Percentiles rank a stretch among this genome's conserved stretches.
Evolutionary conservation across 2,797 vertebrate genomes (phyloP).

Genomic region (Crocodylus rhombifer): DNA sequence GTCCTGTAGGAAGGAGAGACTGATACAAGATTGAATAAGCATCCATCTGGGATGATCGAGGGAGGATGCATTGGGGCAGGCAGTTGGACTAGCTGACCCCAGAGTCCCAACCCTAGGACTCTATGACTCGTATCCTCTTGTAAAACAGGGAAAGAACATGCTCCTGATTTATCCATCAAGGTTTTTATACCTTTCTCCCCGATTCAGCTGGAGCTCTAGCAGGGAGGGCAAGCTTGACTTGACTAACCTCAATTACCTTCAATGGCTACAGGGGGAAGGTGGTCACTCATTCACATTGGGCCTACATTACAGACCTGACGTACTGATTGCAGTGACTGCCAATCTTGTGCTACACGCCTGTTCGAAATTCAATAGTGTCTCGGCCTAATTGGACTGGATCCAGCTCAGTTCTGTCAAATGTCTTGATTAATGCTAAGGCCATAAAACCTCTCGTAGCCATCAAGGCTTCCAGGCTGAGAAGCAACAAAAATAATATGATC

Average conservation of each 20-base stretch:
- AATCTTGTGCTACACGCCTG: background rate
- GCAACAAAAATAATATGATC: constrained; percentile 31
- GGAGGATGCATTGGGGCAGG: too few relatives aligned
- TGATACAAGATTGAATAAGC: background rate
- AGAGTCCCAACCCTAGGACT: too few relatives aligned
- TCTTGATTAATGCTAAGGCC: constrained; percentile 19
- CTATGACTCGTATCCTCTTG: too few relatives aligned
- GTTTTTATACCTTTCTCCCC: background rate
- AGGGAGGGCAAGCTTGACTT: rapidly evolving
- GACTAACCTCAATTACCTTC: rapidly evolving
- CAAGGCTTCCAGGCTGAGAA: background rate
- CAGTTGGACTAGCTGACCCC: too few relatives aligned
- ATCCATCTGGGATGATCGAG: rapidly evolving
- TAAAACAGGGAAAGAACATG: background rate
- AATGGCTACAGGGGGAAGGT: rapidly evolving
- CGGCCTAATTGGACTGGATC: background rate
- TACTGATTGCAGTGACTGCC: background rate
- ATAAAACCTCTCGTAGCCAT: constrained; percentile 39
- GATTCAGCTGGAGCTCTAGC: rapidly evolving
- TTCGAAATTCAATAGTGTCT: constrained; percentile 20
- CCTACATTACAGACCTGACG: background rate
- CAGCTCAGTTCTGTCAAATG: constrained; percentile 1
- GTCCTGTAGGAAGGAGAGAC: background rate
- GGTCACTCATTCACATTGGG: background rate
- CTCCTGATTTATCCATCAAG: background rate